A percentile compares a stretch with the other conserved stretches of the same genome.
phyloP scores from a whole-genome alignment of 2,113 vertebrate species.

The Oenanthe melanoleuca region DNA sequence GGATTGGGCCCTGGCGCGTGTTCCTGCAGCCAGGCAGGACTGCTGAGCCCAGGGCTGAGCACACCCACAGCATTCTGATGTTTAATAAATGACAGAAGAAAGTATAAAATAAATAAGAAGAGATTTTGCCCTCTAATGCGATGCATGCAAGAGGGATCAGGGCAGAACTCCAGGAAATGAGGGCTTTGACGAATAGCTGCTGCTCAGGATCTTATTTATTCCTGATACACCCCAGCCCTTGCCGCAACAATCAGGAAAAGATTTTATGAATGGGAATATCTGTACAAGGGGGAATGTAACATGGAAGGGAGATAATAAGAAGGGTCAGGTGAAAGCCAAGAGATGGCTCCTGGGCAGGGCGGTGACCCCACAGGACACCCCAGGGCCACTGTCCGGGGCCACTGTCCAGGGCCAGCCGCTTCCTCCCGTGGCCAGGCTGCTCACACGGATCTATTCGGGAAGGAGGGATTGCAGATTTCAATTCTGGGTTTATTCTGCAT shows the following conservation, averaged over 20 bases:
- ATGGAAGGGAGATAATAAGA: constrained; percentile 51
- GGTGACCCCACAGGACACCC: not conserved
- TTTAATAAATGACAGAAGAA: constrained; percentile 66
- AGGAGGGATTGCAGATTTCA: not conserved
- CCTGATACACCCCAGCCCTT: constrained; percentile 66
- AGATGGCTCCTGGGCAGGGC: constrained; percentile 7
- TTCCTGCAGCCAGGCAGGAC: not conserved
- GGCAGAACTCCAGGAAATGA: constrained; percentile 67
- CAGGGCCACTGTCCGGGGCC: not conserved
- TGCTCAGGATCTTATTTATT: constrained; percentile 60
- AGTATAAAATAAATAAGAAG: constrained; percentile 26
- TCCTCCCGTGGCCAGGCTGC: not conserved
- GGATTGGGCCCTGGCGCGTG: constrained; percentile 10
- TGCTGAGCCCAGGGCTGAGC: constrained; percentile 24
- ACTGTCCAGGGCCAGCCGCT: not conserved
- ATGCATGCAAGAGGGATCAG: constrained; percentile 64
- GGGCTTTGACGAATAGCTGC: constrained; percentile 63
- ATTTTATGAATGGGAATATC: constrained; percentile 64
- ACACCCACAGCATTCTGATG: constrained; percentile 61
- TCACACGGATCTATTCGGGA: fast-evolving
- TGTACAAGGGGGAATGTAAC: constrained; percentile 50
- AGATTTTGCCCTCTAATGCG: constrained; percentile 63
- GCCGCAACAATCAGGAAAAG: constrained; percentile 36
- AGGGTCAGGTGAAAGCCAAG: constrained; percentile 57
- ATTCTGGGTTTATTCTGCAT: not conserved